A percentile compares a stretch with the other conserved stretches of the same genome.
Conservation (phyloP, 1,140 invertebrate genomes). For the Mya arenaria region DNA sequence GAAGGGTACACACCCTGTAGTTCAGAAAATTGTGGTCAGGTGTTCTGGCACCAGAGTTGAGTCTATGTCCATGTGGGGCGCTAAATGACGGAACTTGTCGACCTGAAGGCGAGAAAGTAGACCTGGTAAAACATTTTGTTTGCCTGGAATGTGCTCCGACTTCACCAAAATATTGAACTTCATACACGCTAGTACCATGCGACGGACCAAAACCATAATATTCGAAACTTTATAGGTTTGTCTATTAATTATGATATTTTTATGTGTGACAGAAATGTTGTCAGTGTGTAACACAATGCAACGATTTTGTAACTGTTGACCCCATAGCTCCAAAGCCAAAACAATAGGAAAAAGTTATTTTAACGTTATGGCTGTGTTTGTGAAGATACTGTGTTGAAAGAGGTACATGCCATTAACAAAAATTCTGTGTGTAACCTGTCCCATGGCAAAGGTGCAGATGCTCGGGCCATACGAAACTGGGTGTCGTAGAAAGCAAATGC, state of each 20-base stretch:
- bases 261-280: constrained; percentile 48
- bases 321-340: constrained; percentile 46
- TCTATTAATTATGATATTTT: constrained; percentile 57
- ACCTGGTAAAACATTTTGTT: constrained; percentile 51
- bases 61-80: constrained; percentile 44
- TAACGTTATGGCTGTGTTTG: no score
- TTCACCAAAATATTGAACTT: constrained; percentile 50
- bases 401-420: no score
- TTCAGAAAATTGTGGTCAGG: constrained; percentile 3
- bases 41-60: constrained; percentile 14
- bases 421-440: no score
- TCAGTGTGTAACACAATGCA: constrained; percentile 42
- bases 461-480: no score
- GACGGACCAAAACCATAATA: no score
- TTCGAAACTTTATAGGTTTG: constrained; percentile 31
- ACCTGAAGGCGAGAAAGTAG: constrained; percentile 59
- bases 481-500: no score
- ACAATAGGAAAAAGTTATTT: constrained; percentile 49
- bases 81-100: constrained; percentile 2
- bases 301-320: not conserved
- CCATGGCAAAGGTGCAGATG: no score
- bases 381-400: no score
- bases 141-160: constrained; percentile 51
- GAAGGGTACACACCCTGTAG: not conserved
- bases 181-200: no score